These are phyloP conservation scores for Apodemus agrarius DNA, from an alignment of 2,797 vertebrate species.

Conservation along the genomic window DNA sequence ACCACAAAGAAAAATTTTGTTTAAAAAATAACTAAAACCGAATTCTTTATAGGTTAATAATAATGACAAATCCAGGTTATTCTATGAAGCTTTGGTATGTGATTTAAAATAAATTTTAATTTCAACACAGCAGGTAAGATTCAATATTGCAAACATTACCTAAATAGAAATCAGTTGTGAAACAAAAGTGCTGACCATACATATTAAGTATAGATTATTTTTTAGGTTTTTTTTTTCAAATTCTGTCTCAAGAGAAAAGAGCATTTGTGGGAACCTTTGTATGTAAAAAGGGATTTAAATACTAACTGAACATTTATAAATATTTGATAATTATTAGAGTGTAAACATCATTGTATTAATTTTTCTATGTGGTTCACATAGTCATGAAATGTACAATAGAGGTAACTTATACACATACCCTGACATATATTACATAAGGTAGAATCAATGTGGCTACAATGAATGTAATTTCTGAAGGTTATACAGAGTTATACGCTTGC, in stretches of 20 bases:
- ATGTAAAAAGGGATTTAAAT: neutral
- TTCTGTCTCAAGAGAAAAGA: neutral
- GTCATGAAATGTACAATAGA: neutral
- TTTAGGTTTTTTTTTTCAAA: neutral
- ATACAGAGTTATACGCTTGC: neutral
- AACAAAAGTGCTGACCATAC: neutral
- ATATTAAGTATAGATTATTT: neutral
- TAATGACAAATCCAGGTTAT: neutral
- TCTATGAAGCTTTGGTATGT: neutral
- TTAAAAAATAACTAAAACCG: neutral
- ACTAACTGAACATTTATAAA: neutral
- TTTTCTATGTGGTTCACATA: neutral
- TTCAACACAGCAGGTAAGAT: neutral
- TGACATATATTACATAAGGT: neutral
- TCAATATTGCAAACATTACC: neutral
- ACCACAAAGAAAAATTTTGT: neutral
- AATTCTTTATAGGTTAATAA: neutral
- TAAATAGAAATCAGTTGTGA: neutral
- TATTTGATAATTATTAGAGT: neutral
- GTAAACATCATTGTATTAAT: neutral
- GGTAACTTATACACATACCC: neutral
- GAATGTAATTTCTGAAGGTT: rapidly evolving
- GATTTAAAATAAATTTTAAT: neutral
- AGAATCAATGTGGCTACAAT: neutral
- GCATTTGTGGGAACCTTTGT: neutral